Conservation (phyloP, 2,797 vertebrate genomes). For the Halcyon smyrnensis region DNA sequence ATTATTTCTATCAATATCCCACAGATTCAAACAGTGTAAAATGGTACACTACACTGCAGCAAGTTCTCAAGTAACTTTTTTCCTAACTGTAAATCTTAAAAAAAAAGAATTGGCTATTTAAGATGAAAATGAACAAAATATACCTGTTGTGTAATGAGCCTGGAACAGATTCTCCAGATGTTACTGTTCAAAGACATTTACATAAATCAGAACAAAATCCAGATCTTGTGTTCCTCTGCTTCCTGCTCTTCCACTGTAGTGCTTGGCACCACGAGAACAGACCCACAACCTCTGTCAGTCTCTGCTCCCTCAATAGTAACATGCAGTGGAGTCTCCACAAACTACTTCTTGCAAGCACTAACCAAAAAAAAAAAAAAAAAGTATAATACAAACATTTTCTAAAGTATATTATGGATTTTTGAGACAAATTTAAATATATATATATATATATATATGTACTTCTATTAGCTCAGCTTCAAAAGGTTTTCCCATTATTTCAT, state of each 20-base stretch:
- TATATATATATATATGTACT: no score
- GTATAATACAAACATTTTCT: neutral
- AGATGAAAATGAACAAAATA: constrained; percentile 58
- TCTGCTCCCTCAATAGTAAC: neutral
- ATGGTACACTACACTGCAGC: neutral
- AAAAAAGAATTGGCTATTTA: constrained; percentile 23
- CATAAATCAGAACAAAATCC: constrained; percentile 49
- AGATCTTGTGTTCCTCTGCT: neutral
- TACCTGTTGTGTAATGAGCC: constrained; percentile 57
- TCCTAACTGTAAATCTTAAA: neutral
- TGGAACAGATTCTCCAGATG: constrained; percentile 47
- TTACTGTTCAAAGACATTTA: constrained; percentile 56
- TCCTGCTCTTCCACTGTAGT: neutral
- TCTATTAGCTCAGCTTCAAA: neutral
- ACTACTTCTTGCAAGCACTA: neutral
- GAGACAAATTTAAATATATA: neutral
- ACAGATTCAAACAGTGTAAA: neutral
- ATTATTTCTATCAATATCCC: neutral
- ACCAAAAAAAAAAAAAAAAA: neutral
- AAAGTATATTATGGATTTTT: neutral
- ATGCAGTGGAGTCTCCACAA: neutral
- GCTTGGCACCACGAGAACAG: neutral
- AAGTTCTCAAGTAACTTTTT: neutral
- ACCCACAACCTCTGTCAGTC: neutral
- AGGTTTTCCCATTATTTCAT: neutral